These are phyloP conservation scores for Merodon equestris DNA, from an alignment of 2,888 invertebrate genomes.

Conservation along the genomic window DNA sequence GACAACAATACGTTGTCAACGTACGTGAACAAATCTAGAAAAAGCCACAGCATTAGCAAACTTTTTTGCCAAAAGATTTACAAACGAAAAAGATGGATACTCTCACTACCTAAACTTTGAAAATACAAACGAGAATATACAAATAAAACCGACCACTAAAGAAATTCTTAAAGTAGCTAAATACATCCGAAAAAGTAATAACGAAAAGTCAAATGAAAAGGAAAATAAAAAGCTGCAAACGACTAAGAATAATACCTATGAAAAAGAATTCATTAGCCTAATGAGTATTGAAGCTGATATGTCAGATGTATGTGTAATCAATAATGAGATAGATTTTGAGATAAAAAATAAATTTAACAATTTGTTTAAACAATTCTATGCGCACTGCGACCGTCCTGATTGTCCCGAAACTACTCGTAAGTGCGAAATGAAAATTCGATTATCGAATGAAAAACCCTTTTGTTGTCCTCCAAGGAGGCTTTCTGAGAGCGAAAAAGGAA, in stretches of 20 bases:
- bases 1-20: no score
- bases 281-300: not conserved
- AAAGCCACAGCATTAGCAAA: no score
- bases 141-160: no score
- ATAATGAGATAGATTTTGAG: not conserved
- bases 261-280: not conserved
- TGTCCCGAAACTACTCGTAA: conserved; percentile 3
- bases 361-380: conserved; percentile 23
- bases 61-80: no score
- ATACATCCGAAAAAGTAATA: not conserved
- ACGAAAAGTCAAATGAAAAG: not conserved
- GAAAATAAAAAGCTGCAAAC: no score
- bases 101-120: no score
- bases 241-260: not conserved
- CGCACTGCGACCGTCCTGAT: conserved; percentile 8
- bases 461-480: conserved; percentile 14
- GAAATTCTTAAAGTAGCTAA: no score
- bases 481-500: not conserved
- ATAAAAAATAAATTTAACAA: not conserved
- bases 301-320: not conserved
- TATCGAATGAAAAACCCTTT: conserved; percentile 20
- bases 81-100: no score
- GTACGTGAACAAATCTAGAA: no score
- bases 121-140: no score
- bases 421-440: conserved; percentile 21